A percentile compares a stretch with the other conserved stretches of the same genome.
These are phyloP conservation scores for Pristionchus exspectatus DNA, from an alignment of 2,888 invertebrate genomes.

Conservation along the genomic window DNA sequence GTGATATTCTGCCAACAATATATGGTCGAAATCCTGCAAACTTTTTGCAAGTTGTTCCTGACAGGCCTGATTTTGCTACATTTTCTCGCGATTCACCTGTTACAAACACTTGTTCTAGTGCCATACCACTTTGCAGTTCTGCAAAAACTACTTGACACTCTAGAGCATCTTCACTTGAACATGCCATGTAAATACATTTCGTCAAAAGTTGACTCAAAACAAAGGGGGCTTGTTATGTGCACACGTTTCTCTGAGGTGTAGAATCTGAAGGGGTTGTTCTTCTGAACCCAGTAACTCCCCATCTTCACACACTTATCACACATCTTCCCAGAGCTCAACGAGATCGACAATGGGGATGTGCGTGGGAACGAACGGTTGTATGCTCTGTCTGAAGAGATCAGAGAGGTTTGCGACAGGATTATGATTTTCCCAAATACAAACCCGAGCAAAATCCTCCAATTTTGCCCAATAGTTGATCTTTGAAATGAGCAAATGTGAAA, in stretches of 20 bases:
- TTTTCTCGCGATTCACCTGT: no score
- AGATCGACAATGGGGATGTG: constrained; percentile 24
- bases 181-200: background rate
- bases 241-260: background rate
- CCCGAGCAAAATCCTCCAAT: no score
- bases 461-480: background rate
- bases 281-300: background rate
- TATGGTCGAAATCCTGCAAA: no score
- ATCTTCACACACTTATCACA: background rate
- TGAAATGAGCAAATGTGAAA: background rate
- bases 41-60: no score
- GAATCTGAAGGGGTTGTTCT: background rate
- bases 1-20: no score
- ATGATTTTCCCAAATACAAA: no score
- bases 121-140: no score
- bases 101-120: background rate
- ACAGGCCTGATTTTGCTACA: no score
- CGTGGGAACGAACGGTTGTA: background rate
- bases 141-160: no score
- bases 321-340: constrained; percentile 3
- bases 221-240: background rate
- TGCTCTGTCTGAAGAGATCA: constrained; percentile 25
- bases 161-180: background rate
- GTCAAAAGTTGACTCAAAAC: background rate
- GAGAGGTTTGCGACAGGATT: background rate